Conservation (phyloP, 1,140 invertebrate species). For the Eulimnadia texana region DNA sequence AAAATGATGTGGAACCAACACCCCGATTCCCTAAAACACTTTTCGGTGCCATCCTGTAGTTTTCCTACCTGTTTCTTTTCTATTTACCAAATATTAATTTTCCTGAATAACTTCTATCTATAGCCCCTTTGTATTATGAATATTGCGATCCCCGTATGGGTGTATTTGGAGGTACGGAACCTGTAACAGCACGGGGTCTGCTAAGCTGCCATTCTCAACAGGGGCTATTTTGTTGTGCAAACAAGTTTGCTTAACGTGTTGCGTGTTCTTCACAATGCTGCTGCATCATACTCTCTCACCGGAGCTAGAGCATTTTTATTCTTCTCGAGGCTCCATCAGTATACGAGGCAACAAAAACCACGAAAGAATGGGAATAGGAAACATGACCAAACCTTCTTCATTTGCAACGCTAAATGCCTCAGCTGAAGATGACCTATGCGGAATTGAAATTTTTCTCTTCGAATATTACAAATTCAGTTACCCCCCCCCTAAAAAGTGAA, state of each 20-base stretch:
- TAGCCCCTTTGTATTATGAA: no score
- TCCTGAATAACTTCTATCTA: no score
- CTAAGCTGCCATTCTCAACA: background rate
- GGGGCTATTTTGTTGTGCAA: background rate
- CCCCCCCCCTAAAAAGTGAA: no score
- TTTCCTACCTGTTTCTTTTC: no score
- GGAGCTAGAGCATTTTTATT: no score
- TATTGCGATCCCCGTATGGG: background rate
- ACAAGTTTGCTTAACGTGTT: background rate
- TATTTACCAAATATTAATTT: no score
- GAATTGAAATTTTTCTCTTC: no score
- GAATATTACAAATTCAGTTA: no score
- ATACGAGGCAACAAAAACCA: background rate
- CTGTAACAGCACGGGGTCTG: background rate
- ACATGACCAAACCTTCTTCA: background rate
- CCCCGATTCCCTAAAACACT: background rate
- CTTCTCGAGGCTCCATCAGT: no score
- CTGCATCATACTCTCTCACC: background rate
- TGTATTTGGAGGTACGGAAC: background rate
- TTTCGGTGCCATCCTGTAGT: no score
- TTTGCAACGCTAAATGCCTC: background rate
- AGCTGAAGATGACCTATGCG: no score
- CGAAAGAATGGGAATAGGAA: background rate
- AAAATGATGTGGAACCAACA: background rate
- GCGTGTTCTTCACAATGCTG: background rate